Evolutionary conservation across 2,113 vertebrate genomes (phyloP), one percentile per base, ranked within the genome.

Genomic region (Zosterops pallidus): DNA sequence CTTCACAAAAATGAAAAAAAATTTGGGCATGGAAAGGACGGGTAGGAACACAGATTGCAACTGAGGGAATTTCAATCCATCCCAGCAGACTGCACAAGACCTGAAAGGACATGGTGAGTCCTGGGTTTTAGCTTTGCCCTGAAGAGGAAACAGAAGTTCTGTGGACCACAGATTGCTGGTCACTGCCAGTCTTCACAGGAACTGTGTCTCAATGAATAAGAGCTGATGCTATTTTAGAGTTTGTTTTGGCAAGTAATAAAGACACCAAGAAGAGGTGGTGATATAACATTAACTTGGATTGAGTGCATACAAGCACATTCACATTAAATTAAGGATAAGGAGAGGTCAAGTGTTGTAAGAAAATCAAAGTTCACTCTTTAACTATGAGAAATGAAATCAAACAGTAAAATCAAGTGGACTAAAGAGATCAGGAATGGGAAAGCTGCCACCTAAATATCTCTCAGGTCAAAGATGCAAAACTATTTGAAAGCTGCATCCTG

Each of bases 301-400:
- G 49, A 91, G 31, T 8, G 50, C 59, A 59, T 39, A 59, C 41
- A 35, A 72, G 53, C 23, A 72, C 28, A 70, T 35, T 80, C 41
- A 29, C 20, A 86, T 77, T 83, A 90, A 94, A 90, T 55, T 57
- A 29, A 62, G 55, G 55, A 67, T 78, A 59, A 91, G 89, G 79
- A 5, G 21, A 94, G 60, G 35, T 76, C 28, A 86, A 86, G 35
- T 47, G 37, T 20, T 92, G 39, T 86, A 74, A 72, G 23, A 83
- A 68, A 93, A 92, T 50, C 83, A 80, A 92, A 96, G 86, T 80
- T 95, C 63, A 74, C 55, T 63, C 92, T 49, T 57, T 59, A 92
- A 80, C 21, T 6, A 18, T 5, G 9, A 56, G 29, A 71, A 89
- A 90, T 83, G 10, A 85, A 81, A 37, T 55, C 74, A 64, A 62